phyloP scores from a whole-genome alignment of 2,888 invertebrate genomes.

The Julus scanicus region DNA sequence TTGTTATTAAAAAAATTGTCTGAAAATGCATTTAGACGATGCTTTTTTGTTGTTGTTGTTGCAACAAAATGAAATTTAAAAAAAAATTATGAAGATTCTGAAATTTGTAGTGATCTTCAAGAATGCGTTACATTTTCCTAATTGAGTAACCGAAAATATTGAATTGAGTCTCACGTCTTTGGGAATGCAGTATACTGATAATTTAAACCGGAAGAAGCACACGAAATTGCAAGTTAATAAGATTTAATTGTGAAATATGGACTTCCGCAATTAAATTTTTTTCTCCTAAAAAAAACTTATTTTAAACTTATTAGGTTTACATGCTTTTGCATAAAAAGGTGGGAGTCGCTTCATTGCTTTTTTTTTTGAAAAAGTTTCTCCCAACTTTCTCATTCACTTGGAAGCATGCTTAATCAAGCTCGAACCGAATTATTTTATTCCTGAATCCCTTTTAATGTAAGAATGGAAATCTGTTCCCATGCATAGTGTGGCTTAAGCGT shows the following conservation, averaged over 20 bases:
- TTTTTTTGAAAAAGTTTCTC: not conserved
- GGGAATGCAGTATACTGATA: not conserved
- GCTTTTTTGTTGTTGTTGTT: too few relatives aligned
- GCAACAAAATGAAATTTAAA: too few relatives aligned
- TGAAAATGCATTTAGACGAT: too few relatives aligned
- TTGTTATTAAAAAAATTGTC: too few relatives aligned
- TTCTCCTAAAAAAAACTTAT: not conserved
- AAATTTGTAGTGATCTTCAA: too few relatives aligned
- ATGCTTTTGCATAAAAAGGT: not conserved
- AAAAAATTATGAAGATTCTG: too few relatives aligned
- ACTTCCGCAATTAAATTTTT: not conserved
- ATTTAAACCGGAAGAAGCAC: not conserved
- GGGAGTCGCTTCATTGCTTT: not conserved
- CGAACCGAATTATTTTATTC: slow-evolving; percentile 3
- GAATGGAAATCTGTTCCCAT: not conserved
- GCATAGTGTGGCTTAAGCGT: too few relatives aligned
- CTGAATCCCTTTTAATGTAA: not conserved
- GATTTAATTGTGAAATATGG: not conserved
- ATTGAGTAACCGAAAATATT: too few relatives aligned
- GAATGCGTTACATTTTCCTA: too few relatives aligned
- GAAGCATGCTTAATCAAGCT: not conserved
- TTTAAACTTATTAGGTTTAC: not conserved
- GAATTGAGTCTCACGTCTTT: not conserved
- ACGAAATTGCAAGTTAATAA: not conserved
- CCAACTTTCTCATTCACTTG: not conserved